Conservation (phyloP, 2,113 vertebrate species). For the Pagrus major region DNA sequence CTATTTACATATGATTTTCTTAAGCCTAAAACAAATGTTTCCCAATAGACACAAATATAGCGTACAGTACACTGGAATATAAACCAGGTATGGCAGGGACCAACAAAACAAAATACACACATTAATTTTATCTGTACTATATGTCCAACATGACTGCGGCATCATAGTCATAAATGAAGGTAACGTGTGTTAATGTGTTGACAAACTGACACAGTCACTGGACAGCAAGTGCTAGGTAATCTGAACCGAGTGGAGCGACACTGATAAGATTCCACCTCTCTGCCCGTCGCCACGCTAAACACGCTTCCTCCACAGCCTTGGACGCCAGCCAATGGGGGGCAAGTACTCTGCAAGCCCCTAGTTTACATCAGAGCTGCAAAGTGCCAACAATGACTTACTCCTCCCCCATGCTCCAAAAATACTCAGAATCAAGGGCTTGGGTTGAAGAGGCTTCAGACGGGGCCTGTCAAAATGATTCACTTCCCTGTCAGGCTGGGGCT, state of each 20-base stretch:
- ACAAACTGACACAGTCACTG: conserved; percentile 64
- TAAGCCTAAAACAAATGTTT: conserved; percentile 30
- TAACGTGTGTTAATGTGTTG: conserved; percentile 63
- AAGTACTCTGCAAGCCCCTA: conserved; percentile 66
- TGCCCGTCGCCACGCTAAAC: conserved; percentile 63
- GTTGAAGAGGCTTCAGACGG: conserved; percentile 83
- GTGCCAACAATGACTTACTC: conserved; percentile 78
- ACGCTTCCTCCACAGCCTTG: conserved; percentile 73
- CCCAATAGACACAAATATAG: background rate
- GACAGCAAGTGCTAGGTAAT: conserved; percentile 71
- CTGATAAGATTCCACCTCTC: conserved; percentile 80
- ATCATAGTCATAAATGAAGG: conserved; percentile 55
- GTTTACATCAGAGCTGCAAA: conserved; percentile 78
- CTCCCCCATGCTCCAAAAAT: conserved; percentile 81
- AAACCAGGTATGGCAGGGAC: background rate
- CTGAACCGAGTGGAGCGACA: conserved; percentile 71
- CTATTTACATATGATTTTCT: conserved; percentile 20
- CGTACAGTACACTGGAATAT: background rate
- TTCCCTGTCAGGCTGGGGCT: conserved; percentile 82
- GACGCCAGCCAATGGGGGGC: conserved; percentile 78
- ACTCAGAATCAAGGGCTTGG: conserved; percentile 83
- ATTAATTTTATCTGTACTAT: conserved; percentile 11
- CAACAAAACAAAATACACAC: conserved; percentile 33
- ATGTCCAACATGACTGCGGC: conserved; percentile 40
- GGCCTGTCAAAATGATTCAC: conserved; percentile 87